Evolutionary conservation across 64 coral and sea anemone species (phyloP).

Genomic region (Acropora tenuis): DNA sequence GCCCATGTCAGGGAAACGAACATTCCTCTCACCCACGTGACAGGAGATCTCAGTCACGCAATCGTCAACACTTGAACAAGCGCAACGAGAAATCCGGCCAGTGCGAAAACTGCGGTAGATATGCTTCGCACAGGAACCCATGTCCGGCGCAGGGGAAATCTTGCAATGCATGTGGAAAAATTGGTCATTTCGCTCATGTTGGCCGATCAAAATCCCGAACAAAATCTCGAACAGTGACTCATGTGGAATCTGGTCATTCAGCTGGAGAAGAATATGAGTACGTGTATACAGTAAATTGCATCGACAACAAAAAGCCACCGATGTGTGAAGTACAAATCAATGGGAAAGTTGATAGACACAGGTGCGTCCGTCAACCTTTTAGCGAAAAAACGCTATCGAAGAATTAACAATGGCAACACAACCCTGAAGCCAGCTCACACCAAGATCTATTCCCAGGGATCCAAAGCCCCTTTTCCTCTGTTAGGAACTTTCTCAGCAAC

Average conservation of each 20-base stretch:
- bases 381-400: too few species aligned
- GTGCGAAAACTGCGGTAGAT: not conserved
- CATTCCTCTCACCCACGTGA: too few species aligned
- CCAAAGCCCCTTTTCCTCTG: not conserved
- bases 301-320: too few species aligned
- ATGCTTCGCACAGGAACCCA: not conserved
- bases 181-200: too few species aligned
- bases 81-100: not conserved
- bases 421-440: not conserved
- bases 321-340: too few species aligned
- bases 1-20: too few species aligned
- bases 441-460: constrained; percentile 31
- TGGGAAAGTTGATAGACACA: constrained; percentile 50
- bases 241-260: too few species aligned
- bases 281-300: too few species aligned
- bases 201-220: too few species aligned
- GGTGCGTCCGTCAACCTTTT: constrained; percentile 68
- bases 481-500: not conserved
- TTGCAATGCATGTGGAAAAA: not conserved
- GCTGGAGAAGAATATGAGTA: too few species aligned
- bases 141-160: not conserved
- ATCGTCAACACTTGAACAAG: not conserved
- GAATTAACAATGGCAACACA: not conserved
- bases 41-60: not conserved
- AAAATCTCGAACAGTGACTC: too few species aligned